phyloP scores from a whole-genome alignment of 2,797 vertebrate genomes.

The Apodemus agrarius region DNA sequence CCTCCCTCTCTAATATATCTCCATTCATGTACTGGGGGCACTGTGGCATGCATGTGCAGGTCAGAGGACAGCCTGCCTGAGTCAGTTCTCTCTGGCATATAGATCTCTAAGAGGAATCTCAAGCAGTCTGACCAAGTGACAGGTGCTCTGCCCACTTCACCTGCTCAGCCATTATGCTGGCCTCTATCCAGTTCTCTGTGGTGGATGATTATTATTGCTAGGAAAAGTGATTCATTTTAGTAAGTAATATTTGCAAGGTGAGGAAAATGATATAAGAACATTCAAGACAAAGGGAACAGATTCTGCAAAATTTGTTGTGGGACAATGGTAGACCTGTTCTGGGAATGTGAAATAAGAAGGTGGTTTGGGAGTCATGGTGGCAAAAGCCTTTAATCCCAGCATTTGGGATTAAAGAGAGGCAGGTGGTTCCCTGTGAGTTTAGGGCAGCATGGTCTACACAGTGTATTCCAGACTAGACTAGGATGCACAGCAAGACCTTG shows the following conservation, averaged over 20 bases:
- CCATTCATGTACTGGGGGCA: neutral
- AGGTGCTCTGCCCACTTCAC: neutral
- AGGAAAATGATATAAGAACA: neutral
- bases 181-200: neutral
- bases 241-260: neutral
- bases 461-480: neutral
- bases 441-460: neutral
- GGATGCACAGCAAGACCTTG: neutral
- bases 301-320: neutral
- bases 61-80: neutral
- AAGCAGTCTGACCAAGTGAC: neutral
- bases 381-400: neutral
- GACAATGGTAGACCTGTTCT: neutral
- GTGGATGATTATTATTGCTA: neutral
- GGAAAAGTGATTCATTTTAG: slow-evolving; percentile 1
- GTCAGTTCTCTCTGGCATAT: neutral
- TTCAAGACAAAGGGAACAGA: neutral
- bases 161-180: neutral
- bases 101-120: neutral
- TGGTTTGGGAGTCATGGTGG: neutral
- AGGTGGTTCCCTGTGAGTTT: neutral
- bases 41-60: neutral
- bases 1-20: neutral
- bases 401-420: neutral
- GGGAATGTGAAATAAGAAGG: neutral